Evolutionary conservation across 2,797 vertebrate species (phyloP).

Genomic region (Poeciliopsis gracilis): DNA sequence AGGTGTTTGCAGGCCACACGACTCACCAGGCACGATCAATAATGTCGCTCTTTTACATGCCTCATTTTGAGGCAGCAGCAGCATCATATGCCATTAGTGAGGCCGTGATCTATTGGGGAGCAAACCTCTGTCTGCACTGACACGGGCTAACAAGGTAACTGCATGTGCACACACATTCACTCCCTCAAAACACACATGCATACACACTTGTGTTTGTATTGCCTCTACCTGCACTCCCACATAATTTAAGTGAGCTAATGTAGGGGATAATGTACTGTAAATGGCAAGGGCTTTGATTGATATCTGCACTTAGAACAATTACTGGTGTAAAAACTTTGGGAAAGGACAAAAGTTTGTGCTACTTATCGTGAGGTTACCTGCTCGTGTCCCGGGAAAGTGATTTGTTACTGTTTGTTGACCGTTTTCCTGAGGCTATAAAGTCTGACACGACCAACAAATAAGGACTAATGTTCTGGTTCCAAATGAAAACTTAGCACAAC

Average conservation of each 20-base stretch:
- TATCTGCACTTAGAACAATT: constrained; percentile 82
- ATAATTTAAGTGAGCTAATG: constrained; percentile 80
- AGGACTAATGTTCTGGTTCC: constrained; percentile 72
- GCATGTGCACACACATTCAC: constrained; percentile 33
- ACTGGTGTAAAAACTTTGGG: constrained; percentile 77
- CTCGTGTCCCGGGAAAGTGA: constrained; percentile 64
- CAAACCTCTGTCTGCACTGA: constrained; percentile 57
- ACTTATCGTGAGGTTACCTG: constrained; percentile 58
- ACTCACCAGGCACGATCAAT: constrained; percentile 76
- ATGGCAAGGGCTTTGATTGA: constrained; percentile 81
- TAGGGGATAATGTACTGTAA: constrained; percentile 83
- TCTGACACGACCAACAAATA: constrained; percentile 74
- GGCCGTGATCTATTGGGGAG: constrained; percentile 72
- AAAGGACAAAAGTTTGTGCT: constrained; percentile 73
- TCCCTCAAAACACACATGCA: constrained; percentile 30
- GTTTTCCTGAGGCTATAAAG: constrained; percentile 73
- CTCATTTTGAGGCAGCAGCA: constrained; percentile 74
- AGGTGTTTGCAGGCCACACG: constrained; percentile 77
- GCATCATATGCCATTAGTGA: constrained; percentile 80
- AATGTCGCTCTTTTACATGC: constrained; percentile 80
- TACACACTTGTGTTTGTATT: constrained; percentile 64
- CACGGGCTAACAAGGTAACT: constrained; percentile 56
- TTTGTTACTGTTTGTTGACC: constrained; percentile 78
- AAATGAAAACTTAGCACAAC: constrained; percentile 73
- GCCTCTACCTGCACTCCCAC: constrained; percentile 67